These are phyloP conservation scores for Thymelicus lineola DNA, from an alignment of 2,888 invertebrate genomes.

Conservation along the genomic window DNA sequence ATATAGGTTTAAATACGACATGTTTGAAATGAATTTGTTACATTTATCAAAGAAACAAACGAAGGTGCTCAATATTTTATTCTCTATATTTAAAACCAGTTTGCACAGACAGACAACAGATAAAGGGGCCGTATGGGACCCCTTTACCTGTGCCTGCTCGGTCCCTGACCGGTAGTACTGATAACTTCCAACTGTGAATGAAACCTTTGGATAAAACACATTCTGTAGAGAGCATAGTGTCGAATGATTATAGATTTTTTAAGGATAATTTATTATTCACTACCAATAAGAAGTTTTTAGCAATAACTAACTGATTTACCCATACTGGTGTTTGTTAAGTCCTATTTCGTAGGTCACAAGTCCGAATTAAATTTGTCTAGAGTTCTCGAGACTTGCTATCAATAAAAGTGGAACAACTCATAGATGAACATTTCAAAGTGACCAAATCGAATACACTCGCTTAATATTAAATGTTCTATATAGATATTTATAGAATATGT, in stretches of 20 bases:
- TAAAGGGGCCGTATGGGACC: conserved; percentile 27
- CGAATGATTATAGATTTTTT: conserved; percentile 51
- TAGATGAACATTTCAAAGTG: conserved; percentile 61
- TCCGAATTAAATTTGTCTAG: conserved; percentile 39
- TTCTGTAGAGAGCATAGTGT: conserved; percentile 38
- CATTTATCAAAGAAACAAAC: conserved; percentile 23
- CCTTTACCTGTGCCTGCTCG: conserved; percentile 27
- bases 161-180: conserved; percentile 38
- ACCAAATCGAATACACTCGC: conserved; percentile 85
- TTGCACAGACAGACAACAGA: conserved; percentile 34
- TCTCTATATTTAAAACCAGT: conserved; percentile 39
- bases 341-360: conserved; percentile 43
- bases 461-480: conserved; percentile 84
- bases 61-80: conserved; percentile 33
- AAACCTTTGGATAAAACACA: conserved; percentile 18
- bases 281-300: conserved; percentile 49
- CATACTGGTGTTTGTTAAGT: conserved; percentile 43
- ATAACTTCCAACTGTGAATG: conserved; percentile 36
- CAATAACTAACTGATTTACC: conserved; percentile 49
- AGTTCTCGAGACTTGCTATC: conserved; percentile 37
- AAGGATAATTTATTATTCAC: conserved; percentile 54
- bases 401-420: conserved; percentile 33
- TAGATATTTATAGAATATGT: conserved; percentile 84
- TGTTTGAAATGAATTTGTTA: conserved; percentile 16
- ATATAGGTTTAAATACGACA: background rate